These are phyloP conservation scores for Macrocentrus cingulum DNA, from an alignment of 1,140 invertebrate species.

Conservation along the genomic window DNA sequence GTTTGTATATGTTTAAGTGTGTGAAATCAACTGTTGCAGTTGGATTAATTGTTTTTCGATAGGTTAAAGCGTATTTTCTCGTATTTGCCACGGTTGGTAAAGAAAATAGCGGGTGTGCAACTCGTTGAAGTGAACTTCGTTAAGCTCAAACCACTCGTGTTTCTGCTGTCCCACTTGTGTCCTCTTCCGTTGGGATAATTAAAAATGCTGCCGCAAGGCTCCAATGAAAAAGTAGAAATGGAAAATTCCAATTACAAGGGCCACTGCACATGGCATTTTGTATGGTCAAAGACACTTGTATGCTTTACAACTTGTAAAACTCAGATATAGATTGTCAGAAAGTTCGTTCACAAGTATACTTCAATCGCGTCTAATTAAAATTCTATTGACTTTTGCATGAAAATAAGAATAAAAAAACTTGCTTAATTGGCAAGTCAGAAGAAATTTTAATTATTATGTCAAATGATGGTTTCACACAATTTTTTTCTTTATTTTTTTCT, in stretches of 20 bases:
- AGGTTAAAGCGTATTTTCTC: no score
- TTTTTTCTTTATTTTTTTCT: no score
- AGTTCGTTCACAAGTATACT: neutral
- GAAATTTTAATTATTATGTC: neutral
- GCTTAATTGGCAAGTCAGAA: no score
- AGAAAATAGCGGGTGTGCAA: no score
- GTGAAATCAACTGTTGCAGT: no score
- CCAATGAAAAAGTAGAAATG: conserved; percentile 1
- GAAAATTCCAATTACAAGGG: conserved; percentile 15
- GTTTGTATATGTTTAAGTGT: no score
- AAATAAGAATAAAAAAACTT: no score
- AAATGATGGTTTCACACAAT: no score
- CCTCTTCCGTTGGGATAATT: conserved; percentile 1
- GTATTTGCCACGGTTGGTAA: no score
- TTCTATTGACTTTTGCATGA: no score
- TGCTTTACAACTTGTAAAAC: neutral
- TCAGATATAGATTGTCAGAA: neutral
- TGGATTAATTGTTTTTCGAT: no score
- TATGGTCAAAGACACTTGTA: conserved; percentile 1
- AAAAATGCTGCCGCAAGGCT: conserved; percentile 1
- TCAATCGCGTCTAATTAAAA: neutral
- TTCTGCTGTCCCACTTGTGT: neutral
- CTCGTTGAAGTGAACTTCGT: no score
- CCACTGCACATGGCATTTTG: conserved; percentile 2
- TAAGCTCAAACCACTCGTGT: neutral